These are phyloP conservation scores for Rallus crepitans DNA, from an alignment of 2,797 vertebrate species.

Conservation along the genomic window DNA sequence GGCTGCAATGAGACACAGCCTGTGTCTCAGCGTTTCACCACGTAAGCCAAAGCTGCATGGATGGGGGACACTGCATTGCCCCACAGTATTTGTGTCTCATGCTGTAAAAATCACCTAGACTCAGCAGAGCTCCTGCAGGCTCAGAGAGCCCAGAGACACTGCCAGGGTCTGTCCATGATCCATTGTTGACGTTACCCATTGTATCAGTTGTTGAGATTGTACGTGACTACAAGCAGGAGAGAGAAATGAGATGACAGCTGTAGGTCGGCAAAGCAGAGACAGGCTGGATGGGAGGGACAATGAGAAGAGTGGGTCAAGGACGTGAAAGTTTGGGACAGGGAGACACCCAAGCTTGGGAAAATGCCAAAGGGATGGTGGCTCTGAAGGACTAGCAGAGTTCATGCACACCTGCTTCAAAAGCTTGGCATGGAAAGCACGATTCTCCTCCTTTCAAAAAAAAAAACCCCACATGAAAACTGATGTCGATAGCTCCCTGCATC, in stretches of 20 bases:
- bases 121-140: neutral
- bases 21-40: neutral
- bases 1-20: neutral
- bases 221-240: too few species aligned
- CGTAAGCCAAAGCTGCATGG: fast-evolving
- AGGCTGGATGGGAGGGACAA: neutral
- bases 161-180: fast-evolving
- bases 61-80: too few species aligned
- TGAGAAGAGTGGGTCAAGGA: neutral
- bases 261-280: neutral
- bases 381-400: neutral
- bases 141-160: neutral
- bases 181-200: neutral
- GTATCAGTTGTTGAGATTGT: too few species aligned
- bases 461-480: neutral
- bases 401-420: neutral
- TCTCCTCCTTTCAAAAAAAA: neutral
- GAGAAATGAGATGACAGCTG: neutral
- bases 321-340: neutral
- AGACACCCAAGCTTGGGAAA: neutral
- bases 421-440: neutral
- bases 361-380: neutral
- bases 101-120: too few species aligned
- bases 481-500: neutral
- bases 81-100: neutral